Conservation (phyloP, 1,140 invertebrate species). For the Orius insidiosus region DNA sequence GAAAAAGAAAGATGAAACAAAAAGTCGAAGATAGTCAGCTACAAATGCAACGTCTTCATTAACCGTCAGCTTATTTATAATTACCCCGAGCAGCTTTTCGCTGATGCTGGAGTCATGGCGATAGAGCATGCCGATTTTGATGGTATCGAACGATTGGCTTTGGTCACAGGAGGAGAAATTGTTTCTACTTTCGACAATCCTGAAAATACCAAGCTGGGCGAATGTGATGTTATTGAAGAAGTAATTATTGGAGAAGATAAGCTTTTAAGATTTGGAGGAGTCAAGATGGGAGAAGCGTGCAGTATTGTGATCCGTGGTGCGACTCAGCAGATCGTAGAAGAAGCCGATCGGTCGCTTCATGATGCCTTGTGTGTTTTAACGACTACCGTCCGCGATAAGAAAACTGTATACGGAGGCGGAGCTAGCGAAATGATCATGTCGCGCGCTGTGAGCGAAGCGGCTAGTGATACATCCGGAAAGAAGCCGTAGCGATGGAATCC, state of each 20-base stretch:
- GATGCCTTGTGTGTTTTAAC: constrained; percentile 95
- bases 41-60: constrained; percentile 97
- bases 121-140: constrained; percentile 99
- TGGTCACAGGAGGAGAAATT: constrained; percentile 97
- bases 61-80: constrained; percentile 99
- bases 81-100: constrained; percentile 98
- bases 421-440: constrained; percentile 95
- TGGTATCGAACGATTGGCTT: constrained; percentile 89
- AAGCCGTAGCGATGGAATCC: constrained; percentile 92
- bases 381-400: constrained; percentile 84
- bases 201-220: constrained; percentile 77
- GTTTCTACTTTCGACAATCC: constrained; percentile 96
- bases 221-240: constrained; percentile 92
- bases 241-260: constrained; percentile 97
- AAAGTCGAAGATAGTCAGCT: constrained; percentile 95
- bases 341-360: constrained; percentile 94
- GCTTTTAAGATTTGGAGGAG: constrained; percentile 86
- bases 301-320: constrained; percentile 93
- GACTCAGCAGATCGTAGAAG: constrained; percentile 98
- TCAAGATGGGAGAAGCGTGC: constrained; percentile 89
- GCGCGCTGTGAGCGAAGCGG: constrained; percentile 66
- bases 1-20: constrained; percentile 99
- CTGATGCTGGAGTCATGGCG: constrained; percentile 95
- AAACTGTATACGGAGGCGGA: constrained; percentile 85
- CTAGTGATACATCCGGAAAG: constrained; percentile 89